A percentile compares a stretch with the other conserved stretches of the same genome.
phyloP scores from a whole-genome alignment of 2,797 vertebrate genomes.

The Anabacerthia variegaticeps region DNA sequence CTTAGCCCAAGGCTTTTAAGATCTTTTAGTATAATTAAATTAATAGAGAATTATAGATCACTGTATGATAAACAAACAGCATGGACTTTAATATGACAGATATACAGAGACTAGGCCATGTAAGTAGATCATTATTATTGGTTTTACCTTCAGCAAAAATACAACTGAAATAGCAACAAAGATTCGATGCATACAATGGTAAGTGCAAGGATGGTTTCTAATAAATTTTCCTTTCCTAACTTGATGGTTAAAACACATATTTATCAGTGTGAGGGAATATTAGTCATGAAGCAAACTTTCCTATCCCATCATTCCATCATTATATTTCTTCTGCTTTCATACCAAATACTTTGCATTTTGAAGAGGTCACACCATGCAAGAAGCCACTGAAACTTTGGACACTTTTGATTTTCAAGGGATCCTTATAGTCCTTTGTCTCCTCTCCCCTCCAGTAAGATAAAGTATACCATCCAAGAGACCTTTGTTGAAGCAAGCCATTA shows the following conservation, averaged over 20 bases:
- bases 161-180: conserved; percentile 41
- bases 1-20: conserved; percentile 97
- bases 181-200: not conserved
- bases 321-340: not conserved
- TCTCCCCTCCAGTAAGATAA: not conserved
- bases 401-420: not conserved
- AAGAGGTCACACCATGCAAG: not conserved
- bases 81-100: conserved; percentile 90
- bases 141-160: conserved; percentile 84
- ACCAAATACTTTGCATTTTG: not conserved
- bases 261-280: not conserved
- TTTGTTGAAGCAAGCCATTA: not conserved
- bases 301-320: not conserved
- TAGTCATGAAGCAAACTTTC: not conserved
- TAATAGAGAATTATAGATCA: conserved; percentile 98
- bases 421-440: not conserved
- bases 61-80: conserved; percentile 93
- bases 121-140: conserved; percentile 91
- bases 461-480: not conserved
- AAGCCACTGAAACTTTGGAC: not conserved
- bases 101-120: conserved; percentile 85
- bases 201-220: not conserved
- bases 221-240: not conserved
- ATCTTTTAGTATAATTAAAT: conserved; percentile 96
- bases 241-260: not conserved